Percentiles rank a stretch among this genome's conserved stretches.
These are phyloP conservation scores for Hippocampus comes DNA, from an alignment of 2,113 vertebrate genomes.

Conservation along the genomic window DNA sequence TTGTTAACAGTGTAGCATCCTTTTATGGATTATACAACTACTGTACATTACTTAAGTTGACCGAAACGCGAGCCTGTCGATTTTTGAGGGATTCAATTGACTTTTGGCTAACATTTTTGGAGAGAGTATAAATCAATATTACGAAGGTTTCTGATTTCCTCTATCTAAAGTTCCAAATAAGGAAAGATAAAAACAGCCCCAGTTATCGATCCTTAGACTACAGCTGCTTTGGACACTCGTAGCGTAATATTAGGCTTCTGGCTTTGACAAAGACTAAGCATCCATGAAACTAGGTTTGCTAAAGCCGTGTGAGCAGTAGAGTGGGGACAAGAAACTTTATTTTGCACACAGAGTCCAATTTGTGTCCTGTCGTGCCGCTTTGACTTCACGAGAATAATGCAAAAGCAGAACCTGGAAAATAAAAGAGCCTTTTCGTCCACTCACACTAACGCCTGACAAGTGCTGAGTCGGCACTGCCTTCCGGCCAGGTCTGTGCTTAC, in stretches of 20 bases:
- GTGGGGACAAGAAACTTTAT: background rate
- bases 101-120: too few relatives aligned
- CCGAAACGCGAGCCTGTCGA: too few relatives aligned
- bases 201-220: too few relatives aligned
- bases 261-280: background rate
- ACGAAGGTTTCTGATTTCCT: too few relatives aligned
- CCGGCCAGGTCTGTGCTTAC: constrained; percentile 30
- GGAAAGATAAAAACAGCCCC: too few relatives aligned
- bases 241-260: background rate
- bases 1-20: too few relatives aligned
- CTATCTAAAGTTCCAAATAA: too few relatives aligned
- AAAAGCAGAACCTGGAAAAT: constrained; percentile 33
- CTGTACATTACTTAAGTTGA: too few relatives aligned
- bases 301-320: background rate
- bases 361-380: background rate
- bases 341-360: background rate
- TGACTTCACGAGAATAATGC: constrained; percentile 2
- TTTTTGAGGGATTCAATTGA: too few relatives aligned
- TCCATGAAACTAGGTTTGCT: background rate
- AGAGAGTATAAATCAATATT: too few relatives aligned
- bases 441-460: constrained; percentile 50
- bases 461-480: constrained; percentile 61
- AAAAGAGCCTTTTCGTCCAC: constrained; percentile 35
- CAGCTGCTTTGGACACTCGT: too few relatives aligned
- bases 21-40: too few relatives aligned